phyloP scores from a whole-genome alignment of 1,140 invertebrate genomes.

The Sarcophaga peregrina region DNA sequence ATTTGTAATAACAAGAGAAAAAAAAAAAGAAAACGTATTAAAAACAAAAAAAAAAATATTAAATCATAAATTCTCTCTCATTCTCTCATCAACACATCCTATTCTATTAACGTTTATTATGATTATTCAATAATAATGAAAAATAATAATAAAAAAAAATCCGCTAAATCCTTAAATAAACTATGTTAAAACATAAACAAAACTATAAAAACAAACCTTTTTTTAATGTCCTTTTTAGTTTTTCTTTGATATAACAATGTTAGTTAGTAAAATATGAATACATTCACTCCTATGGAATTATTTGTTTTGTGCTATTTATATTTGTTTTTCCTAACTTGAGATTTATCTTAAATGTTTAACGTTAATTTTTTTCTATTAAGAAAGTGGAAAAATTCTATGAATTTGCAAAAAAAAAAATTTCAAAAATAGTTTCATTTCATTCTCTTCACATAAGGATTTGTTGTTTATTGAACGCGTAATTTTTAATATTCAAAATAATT shows the following conservation, averaged over 20 bases:
- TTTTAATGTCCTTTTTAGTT: constrained; percentile 25
- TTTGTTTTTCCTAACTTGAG: too few relatives aligned
- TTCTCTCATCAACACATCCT: constrained; percentile 28
- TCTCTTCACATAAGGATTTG: too few relatives aligned
- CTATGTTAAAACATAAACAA: constrained; percentile 29
- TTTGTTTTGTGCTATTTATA: too few relatives aligned
- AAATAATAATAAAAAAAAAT: constrained; percentile 20
- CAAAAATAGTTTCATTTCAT: too few relatives aligned
- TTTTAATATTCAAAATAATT: too few relatives aligned
- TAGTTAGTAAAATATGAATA: too few relatives aligned
- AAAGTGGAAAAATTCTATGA: too few relatives aligned
- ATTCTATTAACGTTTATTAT: constrained; percentile 41
- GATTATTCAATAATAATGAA: constrained; percentile 34
- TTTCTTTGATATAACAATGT: neutral
- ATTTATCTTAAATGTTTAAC: too few relatives aligned
- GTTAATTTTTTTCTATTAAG: too few relatives aligned
- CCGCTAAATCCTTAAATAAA: constrained; percentile 41
- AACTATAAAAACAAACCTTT: constrained; percentile 14
- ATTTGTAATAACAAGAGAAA: constrained; percentile 33
- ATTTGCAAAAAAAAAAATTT: too few relatives aligned
- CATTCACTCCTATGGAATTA: too few relatives aligned
- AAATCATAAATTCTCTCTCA: constrained; percentile 26
- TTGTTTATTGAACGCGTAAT: too few relatives aligned
- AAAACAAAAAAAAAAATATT: neutral
- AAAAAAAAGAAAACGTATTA: neutral